Evolutionary conservation across 2,113 vertebrate species (phyloP).

Genomic region (Pholis gunnellus): DNA sequence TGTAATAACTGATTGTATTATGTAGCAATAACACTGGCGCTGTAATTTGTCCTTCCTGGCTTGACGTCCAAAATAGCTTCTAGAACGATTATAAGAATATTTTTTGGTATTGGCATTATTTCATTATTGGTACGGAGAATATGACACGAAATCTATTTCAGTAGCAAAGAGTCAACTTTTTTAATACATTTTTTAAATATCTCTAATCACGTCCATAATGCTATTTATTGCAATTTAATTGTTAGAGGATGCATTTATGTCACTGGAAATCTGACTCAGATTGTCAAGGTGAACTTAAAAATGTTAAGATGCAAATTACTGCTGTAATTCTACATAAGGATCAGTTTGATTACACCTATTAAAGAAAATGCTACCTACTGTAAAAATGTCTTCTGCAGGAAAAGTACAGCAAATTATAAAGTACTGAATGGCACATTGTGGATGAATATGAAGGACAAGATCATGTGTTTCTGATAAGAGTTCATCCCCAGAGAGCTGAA

Average conservation of each 20-base stretch:
- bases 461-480: background rate
- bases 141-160: background rate
- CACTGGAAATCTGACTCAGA: background rate
- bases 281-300: background rate
- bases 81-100: background rate
- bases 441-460: background rate
- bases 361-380: conserved; percentile 8
- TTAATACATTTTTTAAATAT: background rate
- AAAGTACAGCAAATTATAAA: background rate
- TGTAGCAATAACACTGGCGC: background rate
- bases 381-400: background rate
- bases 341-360: conserved; percentile 7
- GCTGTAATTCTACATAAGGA: background rate
- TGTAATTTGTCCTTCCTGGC: background rate
- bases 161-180: background rate
- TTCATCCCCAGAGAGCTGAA: background rate
- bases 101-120: background rate
- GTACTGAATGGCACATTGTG: background rate
- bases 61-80: background rate
- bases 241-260: background rate
- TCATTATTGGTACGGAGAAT: background rate
- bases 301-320: conserved; percentile 5
- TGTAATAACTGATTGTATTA: background rate
- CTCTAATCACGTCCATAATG: background rate
- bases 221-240: background rate